Conservation (phyloP, 2,797 vertebrate species). For the Oryzias sinensis region DNA sequence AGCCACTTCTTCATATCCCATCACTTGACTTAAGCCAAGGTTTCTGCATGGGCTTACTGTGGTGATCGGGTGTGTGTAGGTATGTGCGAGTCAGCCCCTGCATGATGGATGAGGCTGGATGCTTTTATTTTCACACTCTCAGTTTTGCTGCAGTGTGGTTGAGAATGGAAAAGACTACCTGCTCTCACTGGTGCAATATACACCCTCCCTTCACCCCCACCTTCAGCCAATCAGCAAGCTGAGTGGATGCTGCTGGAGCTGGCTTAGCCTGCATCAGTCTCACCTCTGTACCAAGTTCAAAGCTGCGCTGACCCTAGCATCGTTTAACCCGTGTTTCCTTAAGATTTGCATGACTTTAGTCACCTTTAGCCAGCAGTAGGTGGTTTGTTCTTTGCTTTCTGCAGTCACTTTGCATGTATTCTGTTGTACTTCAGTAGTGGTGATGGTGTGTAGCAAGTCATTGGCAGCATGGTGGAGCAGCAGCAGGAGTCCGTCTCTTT, state of each 20-base stretch:
- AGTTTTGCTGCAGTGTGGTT: constrained; percentile 51
- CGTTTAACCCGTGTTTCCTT: constrained; percentile 32
- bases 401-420: constrained; percentile 63
- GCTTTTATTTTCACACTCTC: constrained; percentile 43
- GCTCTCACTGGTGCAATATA: constrained; percentile 53
- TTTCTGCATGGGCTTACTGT: constrained; percentile 72
- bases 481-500: constrained; percentile 35
- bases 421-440: constrained; percentile 43
- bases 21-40: constrained; percentile 47
- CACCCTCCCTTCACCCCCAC: constrained; percentile 38
- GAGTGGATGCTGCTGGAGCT: constrained; percentile 64
- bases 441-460: constrained; percentile 43
- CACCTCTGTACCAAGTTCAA: constrained; percentile 36
- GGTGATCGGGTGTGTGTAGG: constrained; percentile 37
- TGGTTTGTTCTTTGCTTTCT: constrained; percentile 38
- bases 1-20: constrained; percentile 35
- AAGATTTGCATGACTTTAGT: constrained; percentile 59
- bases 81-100: constrained; percentile 48
- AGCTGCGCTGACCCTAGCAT: constrained; percentile 40
- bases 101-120: constrained; percentile 64
- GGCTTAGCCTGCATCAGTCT: constrained; percentile 51
- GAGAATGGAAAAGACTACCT: constrained; percentile 60
- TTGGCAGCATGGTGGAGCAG: constrained; percentile 60
- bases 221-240: constrained; percentile 73
- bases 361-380: constrained; percentile 31